Evolutionary conservation across 1,140 invertebrate genomes (phyloP).

Genomic region (Tetragnatha versicolor): DNA sequence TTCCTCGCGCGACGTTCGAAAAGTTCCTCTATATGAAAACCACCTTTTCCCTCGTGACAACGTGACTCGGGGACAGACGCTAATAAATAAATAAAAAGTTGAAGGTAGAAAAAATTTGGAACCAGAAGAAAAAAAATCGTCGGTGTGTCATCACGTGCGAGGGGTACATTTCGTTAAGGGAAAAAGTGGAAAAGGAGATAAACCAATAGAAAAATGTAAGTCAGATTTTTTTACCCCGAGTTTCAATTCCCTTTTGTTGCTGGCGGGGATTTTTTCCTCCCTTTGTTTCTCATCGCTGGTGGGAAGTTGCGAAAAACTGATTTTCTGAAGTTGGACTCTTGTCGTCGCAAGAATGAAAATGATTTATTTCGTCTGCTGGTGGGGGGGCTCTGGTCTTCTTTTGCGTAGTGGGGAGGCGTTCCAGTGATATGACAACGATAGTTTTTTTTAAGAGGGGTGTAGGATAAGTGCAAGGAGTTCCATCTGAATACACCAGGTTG

Average conservation of each 20-base stretch:
- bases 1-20: slow-evolving; percentile 8
- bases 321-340: slow-evolving; percentile 35
- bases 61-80: slow-evolving; percentile 10
- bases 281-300: slow-evolving; percentile 3
- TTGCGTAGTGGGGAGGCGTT: no score
- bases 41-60: slow-evolving; percentile 12
- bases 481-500: no score
- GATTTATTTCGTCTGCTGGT: slow-evolving; percentile 44
- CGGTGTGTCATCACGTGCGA: slow-evolving; percentile 18
- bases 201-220: slow-evolving; percentile 42
- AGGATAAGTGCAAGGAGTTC: no score
- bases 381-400: no score
- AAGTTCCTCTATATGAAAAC: slow-evolving; percentile 1
- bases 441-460: no score
- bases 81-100: slow-evolving; percentile 31
- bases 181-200: slow-evolving; percentile 24
- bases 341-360: slow-evolving; percentile 22
- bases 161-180: slow-evolving; percentile 36
- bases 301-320: slow-evolving; percentile 45
- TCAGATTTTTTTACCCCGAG: slow-evolving; percentile 13
- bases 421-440: no score
- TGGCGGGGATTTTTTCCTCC: not conserved
- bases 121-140: slow-evolving; percentile 21
- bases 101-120: not conserved
- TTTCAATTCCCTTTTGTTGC: no score